Percentiles rank a stretch among this genome's conserved stretches.
phyloP scores from a whole-genome alignment of 1,140 invertebrate species.

The Drosophila yakuba region DNA sequence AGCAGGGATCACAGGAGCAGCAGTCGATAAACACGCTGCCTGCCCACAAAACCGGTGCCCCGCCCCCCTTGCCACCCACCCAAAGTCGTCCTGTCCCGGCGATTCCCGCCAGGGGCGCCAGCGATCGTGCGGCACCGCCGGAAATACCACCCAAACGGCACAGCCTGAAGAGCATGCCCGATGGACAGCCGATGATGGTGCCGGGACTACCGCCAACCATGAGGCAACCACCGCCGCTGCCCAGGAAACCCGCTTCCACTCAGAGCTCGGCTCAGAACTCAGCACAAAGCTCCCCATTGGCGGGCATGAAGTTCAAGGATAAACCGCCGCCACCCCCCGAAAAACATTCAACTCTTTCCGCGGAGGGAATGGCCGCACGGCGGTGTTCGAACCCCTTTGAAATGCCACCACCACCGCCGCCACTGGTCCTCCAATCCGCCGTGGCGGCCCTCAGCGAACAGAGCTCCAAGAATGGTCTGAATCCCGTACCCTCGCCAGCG shows the following conservation, averaged over 20 bases:
- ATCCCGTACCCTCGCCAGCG: conserved; percentile 72
- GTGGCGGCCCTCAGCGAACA: conserved; percentile 67
- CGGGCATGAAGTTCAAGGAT: conserved; percentile 72
- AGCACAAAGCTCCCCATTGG: conserved; percentile 79
- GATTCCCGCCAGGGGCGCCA: conserved; percentile 78
- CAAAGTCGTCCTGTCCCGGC: conserved; percentile 78
- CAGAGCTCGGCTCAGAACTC: conserved; percentile 72
- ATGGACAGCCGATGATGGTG: conserved; percentile 62
- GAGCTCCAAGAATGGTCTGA: conserved; percentile 62
- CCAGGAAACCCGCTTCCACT: conserved; percentile 73
- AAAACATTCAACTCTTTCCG: conserved; percentile 68
- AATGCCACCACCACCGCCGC: conserved; percentile 69
- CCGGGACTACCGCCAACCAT: conserved; percentile 55
- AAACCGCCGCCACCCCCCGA: conserved; percentile 74
- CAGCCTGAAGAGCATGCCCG: conserved; percentile 78
- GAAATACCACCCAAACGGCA: conserved; percentile 84
- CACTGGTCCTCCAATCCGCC: conserved; percentile 62
- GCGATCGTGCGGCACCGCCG: conserved; percentile 70
- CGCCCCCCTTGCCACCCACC: conserved; percentile 72
- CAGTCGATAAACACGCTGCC: conserved; percentile 17
- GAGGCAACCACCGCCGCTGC: conserved; percentile 78
- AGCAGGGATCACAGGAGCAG: conserved; percentile 68
- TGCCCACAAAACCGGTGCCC: conserved; percentile 33
- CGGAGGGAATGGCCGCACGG: conserved; percentile 61
- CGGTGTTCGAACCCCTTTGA: conserved; percentile 81